Evolutionary conservation across 2,888 invertebrate genomes (phyloP).

Genomic region (Campoletis raptor): DNA sequence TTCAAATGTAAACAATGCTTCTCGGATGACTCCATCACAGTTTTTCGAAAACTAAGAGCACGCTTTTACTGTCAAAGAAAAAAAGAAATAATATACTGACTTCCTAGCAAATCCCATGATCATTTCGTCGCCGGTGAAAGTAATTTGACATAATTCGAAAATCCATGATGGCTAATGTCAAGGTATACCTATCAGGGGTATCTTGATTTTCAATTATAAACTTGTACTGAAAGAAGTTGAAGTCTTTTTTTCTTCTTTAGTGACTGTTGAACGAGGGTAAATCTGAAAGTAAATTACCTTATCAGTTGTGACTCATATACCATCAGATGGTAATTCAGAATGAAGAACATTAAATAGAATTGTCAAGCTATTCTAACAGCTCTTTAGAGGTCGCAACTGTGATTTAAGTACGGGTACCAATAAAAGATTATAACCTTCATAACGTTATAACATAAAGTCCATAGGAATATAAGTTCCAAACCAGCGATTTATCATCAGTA

Average conservation of each 20-base stretch:
- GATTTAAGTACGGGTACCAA: neutral
- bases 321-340: constrained; percentile 16
- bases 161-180: no score
- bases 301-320: neutral
- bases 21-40: neutral
- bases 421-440: neutral
- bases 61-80: no score
- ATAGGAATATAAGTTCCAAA: neutral
- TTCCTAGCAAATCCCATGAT: no score
- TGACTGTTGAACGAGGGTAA: neutral
- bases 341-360: neutral
- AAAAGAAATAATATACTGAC: no score
- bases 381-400: constrained; percentile 45
- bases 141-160: neutral
- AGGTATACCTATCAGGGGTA: neutral
- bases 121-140: no score
- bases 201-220: neutral
- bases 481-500: neutral
- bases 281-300: neutral
- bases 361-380: neutral
- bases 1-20: neutral
- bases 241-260: constrained; percentile 1
- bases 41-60: no score
- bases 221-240: neutral
- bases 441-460: no score